A percentile compares a stretch with the other conserved stretches of the same genome.
phyloP scores from a whole-genome alignment of 2,113 vertebrate genomes.

The Ellobius talpinus region DNA sequence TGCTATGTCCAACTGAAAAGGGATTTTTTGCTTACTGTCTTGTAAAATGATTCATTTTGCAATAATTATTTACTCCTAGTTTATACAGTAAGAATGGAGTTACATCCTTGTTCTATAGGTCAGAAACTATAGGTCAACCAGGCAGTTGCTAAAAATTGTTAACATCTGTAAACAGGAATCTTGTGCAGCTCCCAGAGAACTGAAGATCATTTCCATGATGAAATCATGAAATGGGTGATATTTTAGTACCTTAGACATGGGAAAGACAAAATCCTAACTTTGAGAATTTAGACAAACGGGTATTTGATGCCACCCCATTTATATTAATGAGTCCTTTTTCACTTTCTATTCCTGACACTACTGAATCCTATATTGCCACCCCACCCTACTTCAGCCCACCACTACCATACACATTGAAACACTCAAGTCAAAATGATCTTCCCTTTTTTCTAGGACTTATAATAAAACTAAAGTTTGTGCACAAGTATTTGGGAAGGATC shows the following conservation, averaged over 20 bases:
- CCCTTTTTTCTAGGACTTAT: background rate
- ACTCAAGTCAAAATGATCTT: background rate
- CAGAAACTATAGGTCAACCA: background rate
- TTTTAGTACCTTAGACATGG: background rate
- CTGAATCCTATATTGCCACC: background rate
- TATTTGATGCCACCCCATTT: background rate
- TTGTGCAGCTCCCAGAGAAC: background rate
- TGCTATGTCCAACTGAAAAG: background rate
- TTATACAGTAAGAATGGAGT: background rate
- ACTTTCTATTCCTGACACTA: background rate
- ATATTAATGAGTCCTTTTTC: background rate
- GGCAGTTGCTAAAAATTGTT: background rate
- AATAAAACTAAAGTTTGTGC: background rate
- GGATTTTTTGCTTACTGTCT: background rate
- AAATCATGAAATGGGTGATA: background rate
- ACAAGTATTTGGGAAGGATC: background rate
- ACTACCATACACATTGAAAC: background rate
- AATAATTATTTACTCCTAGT: background rate
- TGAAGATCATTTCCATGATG: background rate
- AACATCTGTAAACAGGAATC: no score
- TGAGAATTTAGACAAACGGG: background rate
- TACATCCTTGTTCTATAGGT: background rate
- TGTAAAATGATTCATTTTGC: background rate
- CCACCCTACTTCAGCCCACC: background rate
- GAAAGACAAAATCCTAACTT: background rate